These are phyloP conservation scores for Tympanoctomys barrerae DNA, from an alignment of 2,797 vertebrate species.

Conservation along the genomic window DNA sequence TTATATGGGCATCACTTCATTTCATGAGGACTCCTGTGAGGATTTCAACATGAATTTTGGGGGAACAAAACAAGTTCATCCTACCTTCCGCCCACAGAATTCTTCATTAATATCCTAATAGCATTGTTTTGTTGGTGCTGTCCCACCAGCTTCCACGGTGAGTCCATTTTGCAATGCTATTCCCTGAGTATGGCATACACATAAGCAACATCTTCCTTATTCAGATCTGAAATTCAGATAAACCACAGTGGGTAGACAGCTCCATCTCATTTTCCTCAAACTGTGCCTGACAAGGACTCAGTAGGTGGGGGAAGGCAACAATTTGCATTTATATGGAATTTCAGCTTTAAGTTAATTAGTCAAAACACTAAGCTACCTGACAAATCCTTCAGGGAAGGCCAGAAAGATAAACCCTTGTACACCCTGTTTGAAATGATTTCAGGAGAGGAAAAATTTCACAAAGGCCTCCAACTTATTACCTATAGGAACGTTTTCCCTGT, in stretches of 20 bases:
- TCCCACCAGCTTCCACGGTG: accelerated
- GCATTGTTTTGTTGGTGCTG: neutral
- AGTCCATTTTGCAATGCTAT: neutral
- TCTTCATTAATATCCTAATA: neutral
- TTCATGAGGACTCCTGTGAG: neutral
- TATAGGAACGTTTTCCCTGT: neutral
- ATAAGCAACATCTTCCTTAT: accelerated
- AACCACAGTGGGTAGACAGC: neutral
- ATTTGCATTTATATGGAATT: constrained; percentile 72
- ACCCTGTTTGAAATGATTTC: constrained; percentile 32
- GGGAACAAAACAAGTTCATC: neutral
- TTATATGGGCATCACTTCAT: neutral
- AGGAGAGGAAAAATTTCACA: neutral
- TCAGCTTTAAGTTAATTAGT: constrained; percentile 67
- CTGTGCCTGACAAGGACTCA: neutral
- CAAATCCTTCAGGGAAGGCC: constrained; percentile 48
- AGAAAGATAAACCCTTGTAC: constrained; percentile 21
- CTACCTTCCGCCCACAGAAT: neutral
- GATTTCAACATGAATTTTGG: neutral
- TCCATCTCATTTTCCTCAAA: neutral
- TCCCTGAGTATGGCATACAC: neutral
- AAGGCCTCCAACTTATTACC: neutral
- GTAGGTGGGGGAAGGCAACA: neutral
- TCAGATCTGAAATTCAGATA: neutral
- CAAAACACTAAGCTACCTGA: constrained; percentile 56